Evolutionary conservation across 2,888 invertebrate genomes (phyloP), one percentile per base, ranked within the genome.

Genomic region (Osmoderma eremita): DNA sequence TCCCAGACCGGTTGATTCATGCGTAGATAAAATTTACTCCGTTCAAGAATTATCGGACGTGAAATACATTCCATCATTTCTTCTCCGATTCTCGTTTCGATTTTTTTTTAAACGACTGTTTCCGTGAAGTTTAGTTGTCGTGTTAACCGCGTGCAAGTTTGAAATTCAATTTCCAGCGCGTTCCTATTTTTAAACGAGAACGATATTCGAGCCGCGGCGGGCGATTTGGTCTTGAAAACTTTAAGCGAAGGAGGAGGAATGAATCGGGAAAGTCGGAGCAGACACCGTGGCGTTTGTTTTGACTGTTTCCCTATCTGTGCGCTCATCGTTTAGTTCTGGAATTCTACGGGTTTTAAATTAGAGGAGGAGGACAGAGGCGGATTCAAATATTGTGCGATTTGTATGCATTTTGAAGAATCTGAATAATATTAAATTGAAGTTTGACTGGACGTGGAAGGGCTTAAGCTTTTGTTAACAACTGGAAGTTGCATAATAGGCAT

Each of bases 251-350:
- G 20, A 61, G 45, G 36, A 53, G 39, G 53, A 53, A 38, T 53
- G 20, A n/a, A 17, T 18, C 20, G 48, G 10, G 45, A 36, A 45
- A 45, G 36, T 45, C 36, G 41, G 24, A 20, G 24, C 58, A 61
- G 58, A 48, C 58, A 30, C 45, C 45, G 30, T 20, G 45, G 58
- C 45, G 58, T 61, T 61, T 61, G 58, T 61, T 61, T 61, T 61
- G 58, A 61, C 58, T 61, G 45, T 61, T 61, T 61, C 58, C 58
- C 58, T 45, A 61, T 45, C 24, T 61, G 22, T 13, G 8, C 18
- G 20, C 48, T 10, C 53, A 53, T 53, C 53, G 18, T 53, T 38
- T 53, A 53, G 53, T 53, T 53, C 17, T 30, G 53, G 53, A 53
- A 53, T 53, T 53, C 38, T 10, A 30, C 30, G 53, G 38, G 53